Conservation (phyloP, 2,888 invertebrate genomes). For the Lapara coniferarum region DNA sequence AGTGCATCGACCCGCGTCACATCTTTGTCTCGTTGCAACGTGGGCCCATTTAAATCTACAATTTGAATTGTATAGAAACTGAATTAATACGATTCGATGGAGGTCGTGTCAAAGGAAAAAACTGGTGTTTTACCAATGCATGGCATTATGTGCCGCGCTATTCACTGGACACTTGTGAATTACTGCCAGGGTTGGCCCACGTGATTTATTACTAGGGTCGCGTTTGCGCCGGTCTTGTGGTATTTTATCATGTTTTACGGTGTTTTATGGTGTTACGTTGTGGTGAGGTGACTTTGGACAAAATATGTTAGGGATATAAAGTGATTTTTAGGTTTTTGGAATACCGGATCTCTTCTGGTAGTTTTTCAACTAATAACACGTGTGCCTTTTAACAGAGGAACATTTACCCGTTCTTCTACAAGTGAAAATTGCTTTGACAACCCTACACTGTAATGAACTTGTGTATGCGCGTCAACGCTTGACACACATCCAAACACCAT, state of each 20-base stretch:
- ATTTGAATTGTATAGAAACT: conserved; percentile 23
- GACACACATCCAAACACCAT: background rate
- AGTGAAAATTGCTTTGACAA: too few relatives aligned
- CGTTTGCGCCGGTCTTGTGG: background rate
- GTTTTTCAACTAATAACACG: too few relatives aligned
- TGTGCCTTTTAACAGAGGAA: too few relatives aligned
- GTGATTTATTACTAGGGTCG: background rate
- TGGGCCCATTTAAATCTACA: conserved; percentile 11
- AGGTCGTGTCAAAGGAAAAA: background rate
- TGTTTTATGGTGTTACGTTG: too few relatives aligned
- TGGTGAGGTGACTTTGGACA: too few relatives aligned
- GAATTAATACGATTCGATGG: conserved; percentile 10
- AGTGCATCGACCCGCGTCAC: conserved; percentile 20
- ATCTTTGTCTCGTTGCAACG: conserved; percentile 1
- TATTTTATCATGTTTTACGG: background rate
- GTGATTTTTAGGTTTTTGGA: too few relatives aligned
- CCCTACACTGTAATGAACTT: too few relatives aligned
- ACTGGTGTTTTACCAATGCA: conserved; percentile 32
- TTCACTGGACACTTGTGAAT: conserved; percentile 31
- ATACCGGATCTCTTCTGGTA: too few relatives aligned
- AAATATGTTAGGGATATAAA: too few relatives aligned
- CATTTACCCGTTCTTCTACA: too few relatives aligned
- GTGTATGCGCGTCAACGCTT: too few relatives aligned
- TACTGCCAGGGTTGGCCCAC: conserved; percentile 30
- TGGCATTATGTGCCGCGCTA: conserved; percentile 30